phyloP scores from a whole-genome alignment of 2,113 vertebrate genomes.

The Ranitomeya variabilis region DNA sequence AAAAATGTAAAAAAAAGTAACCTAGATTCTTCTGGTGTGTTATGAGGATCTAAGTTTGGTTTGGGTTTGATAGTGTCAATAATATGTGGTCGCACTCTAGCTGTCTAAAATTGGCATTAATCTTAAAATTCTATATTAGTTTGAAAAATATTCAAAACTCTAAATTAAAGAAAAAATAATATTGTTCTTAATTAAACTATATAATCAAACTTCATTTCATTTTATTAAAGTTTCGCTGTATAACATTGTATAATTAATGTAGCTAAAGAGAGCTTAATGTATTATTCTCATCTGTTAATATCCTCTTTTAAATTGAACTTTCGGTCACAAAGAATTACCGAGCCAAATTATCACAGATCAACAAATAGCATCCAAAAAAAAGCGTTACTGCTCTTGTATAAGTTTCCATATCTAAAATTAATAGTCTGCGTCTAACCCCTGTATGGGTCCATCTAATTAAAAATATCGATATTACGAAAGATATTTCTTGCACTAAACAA shows the following conservation, averaged over 20 bases:
- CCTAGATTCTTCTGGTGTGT: background rate
- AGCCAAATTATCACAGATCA: background rate
- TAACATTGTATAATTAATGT: background rate
- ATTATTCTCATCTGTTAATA: slow-evolving; percentile 10
- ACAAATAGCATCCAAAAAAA: background rate
- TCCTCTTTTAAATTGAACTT: background rate
- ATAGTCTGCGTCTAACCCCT: background rate
- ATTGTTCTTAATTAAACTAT: slow-evolving; percentile 8
- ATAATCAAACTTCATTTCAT: background rate
- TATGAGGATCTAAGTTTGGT: background rate
- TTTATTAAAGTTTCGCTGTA: background rate
- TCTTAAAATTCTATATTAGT: background rate
- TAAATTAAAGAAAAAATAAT: background rate
- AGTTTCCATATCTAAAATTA: background rate
- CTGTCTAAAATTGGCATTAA: background rate
- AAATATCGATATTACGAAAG: background rate
- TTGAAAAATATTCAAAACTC: background rate
- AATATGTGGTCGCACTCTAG: background rate
- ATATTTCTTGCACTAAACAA: background rate
- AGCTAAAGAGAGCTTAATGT: slow-evolving; percentile 3
- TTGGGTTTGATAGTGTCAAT: too few relatives aligned
- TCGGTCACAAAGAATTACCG: background rate
- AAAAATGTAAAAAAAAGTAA: background rate
- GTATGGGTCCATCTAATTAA: background rate
- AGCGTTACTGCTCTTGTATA: background rate